Percentiles rank a stretch among this genome's conserved stretches.
phyloP scores from a whole-genome alignment of 2,888 invertebrate genomes.

The Epiblema foenella region DNA sequence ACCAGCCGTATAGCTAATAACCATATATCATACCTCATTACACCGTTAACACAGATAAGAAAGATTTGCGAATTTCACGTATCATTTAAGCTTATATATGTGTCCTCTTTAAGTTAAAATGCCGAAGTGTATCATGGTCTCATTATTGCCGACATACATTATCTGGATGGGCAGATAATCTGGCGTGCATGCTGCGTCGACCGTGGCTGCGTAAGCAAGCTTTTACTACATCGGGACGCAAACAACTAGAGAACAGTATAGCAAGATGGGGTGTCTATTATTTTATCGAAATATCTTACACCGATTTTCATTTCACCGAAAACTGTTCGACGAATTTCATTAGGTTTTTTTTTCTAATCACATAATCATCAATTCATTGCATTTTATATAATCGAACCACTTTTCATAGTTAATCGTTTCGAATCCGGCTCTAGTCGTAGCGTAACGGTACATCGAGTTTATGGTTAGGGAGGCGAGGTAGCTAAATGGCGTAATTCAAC shows the following conservation, averaged over 20 bases:
- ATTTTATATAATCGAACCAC: too few species aligned
- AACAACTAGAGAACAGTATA: background rate
- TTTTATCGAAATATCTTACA: too few species aligned
- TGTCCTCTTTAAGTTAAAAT: slow-evolving; percentile 6
- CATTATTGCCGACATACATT: background rate
- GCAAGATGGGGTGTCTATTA: too few species aligned
- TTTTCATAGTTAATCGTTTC: too few species aligned
- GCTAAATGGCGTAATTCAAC: too few species aligned
- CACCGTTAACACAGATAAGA: background rate
- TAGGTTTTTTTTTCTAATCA: too few species aligned
- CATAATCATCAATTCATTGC: too few species aligned
- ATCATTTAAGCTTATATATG: slow-evolving; percentile 2
- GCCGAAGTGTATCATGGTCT: slow-evolving; percentile 1
- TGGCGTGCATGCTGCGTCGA: slow-evolving; percentile 24
- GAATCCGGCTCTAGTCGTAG: too few species aligned
- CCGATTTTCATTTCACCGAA: too few species aligned
- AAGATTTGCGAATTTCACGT: background rate
- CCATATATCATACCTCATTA: background rate
- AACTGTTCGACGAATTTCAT: too few species aligned
- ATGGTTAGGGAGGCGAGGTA: too few species aligned
- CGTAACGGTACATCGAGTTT: too few species aligned
- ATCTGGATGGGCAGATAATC: slow-evolving; percentile 21
- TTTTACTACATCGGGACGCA: slow-evolving; percentile 30
- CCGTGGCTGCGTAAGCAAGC: slow-evolving; percentile 18
- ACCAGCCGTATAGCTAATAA: background rate